A percentile compares a stretch with the other conserved stretches of the same genome.
phyloP scores from a whole-genome alignment of 2,888 invertebrate species.

The Dryadula phaetusa region DNA sequence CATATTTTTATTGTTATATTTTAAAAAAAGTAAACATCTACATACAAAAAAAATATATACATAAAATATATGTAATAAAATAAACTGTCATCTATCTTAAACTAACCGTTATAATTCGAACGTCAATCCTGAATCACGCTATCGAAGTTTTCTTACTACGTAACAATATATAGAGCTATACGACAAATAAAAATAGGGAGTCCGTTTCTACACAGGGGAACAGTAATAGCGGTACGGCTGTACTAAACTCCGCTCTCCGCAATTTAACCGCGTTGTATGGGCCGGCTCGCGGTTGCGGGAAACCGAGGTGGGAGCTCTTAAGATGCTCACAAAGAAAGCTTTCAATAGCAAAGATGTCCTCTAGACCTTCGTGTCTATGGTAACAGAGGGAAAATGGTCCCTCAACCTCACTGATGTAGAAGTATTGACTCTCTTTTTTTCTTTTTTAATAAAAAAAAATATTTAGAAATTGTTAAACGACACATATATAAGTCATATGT shows the following conservation, averaged over 20 bases:
- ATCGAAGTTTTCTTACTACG: slow-evolving; percentile 47
- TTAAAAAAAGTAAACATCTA: too few relatives aligned
- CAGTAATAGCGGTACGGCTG: slow-evolving; percentile 54
- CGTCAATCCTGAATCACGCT: slow-evolving; percentile 53
- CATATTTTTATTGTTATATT: too few relatives aligned
- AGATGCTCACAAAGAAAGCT: slow-evolving; percentile 11
- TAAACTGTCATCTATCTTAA: not conserved
- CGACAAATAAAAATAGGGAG: slow-evolving; percentile 44
- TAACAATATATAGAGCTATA: slow-evolving; percentile 48
- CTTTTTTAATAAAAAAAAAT: not conserved
- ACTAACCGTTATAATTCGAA: slow-evolving; percentile 28
- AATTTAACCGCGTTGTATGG: slow-evolving; percentile 31
- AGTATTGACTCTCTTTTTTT: slow-evolving; percentile 25
- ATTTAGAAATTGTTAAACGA: too few relatives aligned
- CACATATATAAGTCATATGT: too few relatives aligned
- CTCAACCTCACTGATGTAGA: slow-evolving; percentile 22
- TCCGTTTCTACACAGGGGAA: slow-evolving; percentile 62
- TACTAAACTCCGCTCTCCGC: slow-evolving; percentile 49
- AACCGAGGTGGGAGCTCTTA: not conserved
- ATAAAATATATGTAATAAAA: too few relatives aligned
- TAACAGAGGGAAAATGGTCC: slow-evolving; percentile 22
- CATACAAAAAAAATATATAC: not conserved
- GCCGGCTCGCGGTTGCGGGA: slow-evolving; percentile 1
- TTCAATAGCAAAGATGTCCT: not conserved
- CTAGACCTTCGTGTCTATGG: slow-evolving; percentile 4